Base-by-base conservation (phyloP, 2,888 invertebrate species). In the Matsumyia berberina region DNA sequence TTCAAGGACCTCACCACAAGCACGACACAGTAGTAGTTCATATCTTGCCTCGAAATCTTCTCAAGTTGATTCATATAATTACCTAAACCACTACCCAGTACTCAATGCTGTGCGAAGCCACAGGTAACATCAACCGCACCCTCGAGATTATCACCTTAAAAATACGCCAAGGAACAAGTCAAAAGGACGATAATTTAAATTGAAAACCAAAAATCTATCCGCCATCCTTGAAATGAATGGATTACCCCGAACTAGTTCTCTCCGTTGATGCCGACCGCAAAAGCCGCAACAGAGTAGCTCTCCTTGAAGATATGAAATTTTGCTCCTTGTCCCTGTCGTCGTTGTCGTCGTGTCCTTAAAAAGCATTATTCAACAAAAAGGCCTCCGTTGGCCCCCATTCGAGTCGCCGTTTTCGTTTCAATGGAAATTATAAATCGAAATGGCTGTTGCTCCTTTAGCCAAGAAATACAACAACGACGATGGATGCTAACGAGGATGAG, bases 341-440 rank as follows among this genome's bases (percentile, higher is more conserved):
- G 24, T 8, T 19, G 6, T 66, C 37, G 78, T 78, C 42, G 37
- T 60, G 46, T 78, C 72, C 78, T 67, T 53, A 55, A 78, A 66
- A 51, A 60, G 72, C 15, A 66, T 72, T 66, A 64, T 82, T 58
- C 51, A 57, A 66, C 49, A 66, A 58, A 46, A 53, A 58, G 31
- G 51, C 42, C 70, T 51, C 33, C 42, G 6, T 24, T 8, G 5
- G 39, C 6, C 33, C 37, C 19, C 42, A 9, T n/a, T n/a, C n/a
- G n/a, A n/a, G n/a, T n/a, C n/a, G n/a, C 0, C 17, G n/a, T n/a
- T 5, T 5, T 4, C 29, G 31, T 39, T 74, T 73, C 37, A 66
- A 72, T 58, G 70, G 49, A 77, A 70, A 82, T 82, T 82, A 70
- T 82, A 82, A 82, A 72, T 82, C 72, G 64, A 60, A 78, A 72